Evolutionary conservation across 2,113 vertebrate species (phyloP).

Genomic region (Python bivittatus): DNA sequence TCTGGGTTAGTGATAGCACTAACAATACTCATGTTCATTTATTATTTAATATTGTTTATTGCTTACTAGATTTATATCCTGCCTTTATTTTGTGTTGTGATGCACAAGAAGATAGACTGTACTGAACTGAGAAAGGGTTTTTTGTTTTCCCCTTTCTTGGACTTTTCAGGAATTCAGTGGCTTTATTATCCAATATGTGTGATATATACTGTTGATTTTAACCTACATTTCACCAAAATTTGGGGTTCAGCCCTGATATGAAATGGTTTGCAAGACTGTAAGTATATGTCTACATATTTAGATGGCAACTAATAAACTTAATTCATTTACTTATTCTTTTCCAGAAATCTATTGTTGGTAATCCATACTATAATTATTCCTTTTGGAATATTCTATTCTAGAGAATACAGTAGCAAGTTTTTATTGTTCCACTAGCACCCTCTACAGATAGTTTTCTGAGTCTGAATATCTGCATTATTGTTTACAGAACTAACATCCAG

Average conservation of each 20-base stretch:
- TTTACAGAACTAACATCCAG: neutral
- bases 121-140: too few relatives aligned
- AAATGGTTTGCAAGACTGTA: neutral
- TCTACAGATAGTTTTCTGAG: constrained; percentile 36
- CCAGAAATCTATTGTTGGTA: neutral
- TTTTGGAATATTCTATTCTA: neutral
- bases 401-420: neutral
- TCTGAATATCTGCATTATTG: neutral
- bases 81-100: too few relatives aligned
- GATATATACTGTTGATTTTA: neutral
- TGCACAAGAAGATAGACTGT: neutral
- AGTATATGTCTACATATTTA: neutral
- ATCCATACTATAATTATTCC: neutral
- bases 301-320: neutral
- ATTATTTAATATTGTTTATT: too few relatives aligned
- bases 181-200: neutral
- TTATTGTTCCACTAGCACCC: constrained; percentile 50
- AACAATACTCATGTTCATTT: too few relatives aligned
- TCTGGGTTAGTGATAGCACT: too few relatives aligned
- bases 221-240: neutral
- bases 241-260: neutral
- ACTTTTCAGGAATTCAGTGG: neutral
- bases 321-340: neutral
- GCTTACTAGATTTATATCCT: too few relatives aligned
- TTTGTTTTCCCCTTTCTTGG: neutral